Evolutionary conservation across 2,888 invertebrate species (phyloP), one percentile per base, ranked within the genome.

Genomic region (Nemotelus pantherinus): DNA sequence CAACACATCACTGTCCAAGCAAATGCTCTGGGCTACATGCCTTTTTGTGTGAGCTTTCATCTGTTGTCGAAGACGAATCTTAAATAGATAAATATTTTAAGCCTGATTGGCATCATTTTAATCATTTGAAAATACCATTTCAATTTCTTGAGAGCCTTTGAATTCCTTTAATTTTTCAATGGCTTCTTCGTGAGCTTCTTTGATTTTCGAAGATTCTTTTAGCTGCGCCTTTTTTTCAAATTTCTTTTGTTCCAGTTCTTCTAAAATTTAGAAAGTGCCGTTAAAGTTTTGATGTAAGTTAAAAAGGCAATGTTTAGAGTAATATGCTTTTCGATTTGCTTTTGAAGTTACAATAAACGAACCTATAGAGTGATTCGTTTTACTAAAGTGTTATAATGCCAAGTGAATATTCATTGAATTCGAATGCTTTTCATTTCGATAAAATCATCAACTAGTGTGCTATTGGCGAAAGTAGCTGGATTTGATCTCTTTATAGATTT

Each of bases 11-110:
- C 55, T 63, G 3, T 74, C 10, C 25, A 74, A 25, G 53, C 25
- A 57, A 65, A 41, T 57, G 72, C 67, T 58, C 9, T 65, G 48
- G 41, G 43, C 41, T 45, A 74, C 39, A 25, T 25, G 25, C 9
- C 58, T 72, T 67, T 74, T 77, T 10, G 10, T 55, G 3, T 74
- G 10, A 2, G 53, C n/a, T 63, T 65, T 72, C 25, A 7, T 3
- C 58, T 77, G 57, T 44, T 77, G 72, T 41, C 53, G 57, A 25
- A 72, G 63, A 48, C 72, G 67, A 57, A 74, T 74, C 77, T 77
- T 7, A 58, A 58, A 45, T 48, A n/a, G 63, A 45, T 25, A 2
- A 45, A 45, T 63, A 55, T 45, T 45, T 53, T 43, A 43, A 43
- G 9, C 5, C 5, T 10, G 43, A 39, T 41, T 9, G 5, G 39